Evolutionary conservation across 2,113 vertebrate species (phyloP), one percentile per base, ranked within the genome.

Genomic region (Taurulus bubalis): DNA sequence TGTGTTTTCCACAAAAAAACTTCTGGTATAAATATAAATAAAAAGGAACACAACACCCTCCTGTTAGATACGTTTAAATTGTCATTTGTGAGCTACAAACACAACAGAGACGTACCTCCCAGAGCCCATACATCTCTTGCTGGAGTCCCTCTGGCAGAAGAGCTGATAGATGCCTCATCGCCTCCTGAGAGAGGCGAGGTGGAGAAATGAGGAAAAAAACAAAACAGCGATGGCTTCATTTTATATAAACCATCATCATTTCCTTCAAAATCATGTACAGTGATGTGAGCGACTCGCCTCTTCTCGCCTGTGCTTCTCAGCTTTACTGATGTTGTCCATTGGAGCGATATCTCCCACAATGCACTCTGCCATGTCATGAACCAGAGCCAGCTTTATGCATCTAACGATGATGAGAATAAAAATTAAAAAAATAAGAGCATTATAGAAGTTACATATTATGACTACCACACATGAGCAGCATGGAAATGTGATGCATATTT

Each of bases 341-440:
- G 98, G 98, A 62, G 98, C 95, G 74, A 99, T 99, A 87, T 99
- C 98, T 91, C 98, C 98, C 87, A 99, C 98, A 85, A 99, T 98
- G 92, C 97, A 97, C 82, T 99, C 98, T 84, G 98, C 98, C 96
- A 99, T 96, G 91, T 99, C 98, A 3, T 99, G 98, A 86, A 99
- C 97, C 80, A 99, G 92, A 81, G 98, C 96, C 85, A 99, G 87
- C 75, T 97, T 97, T 75, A 99, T 92, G 81, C 98, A 99, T 86
- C 98, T 99, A 66, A 28, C 64, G 18, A 59, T n/a, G 69, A 5
- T 32, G 26, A 47, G 14, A 4, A 34, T 22, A 58, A 42, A 59
- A 40, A 18, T n/a, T n/a, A 63, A 38, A 56, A 6, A 38, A 1
- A 4, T n/a, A 12, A 8, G n/a, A 71, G 14, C 18, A 8, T 18